phyloP scores from a whole-genome alignment of 1,140 invertebrate genomes.

The Leguminivora glycinivorella region DNA sequence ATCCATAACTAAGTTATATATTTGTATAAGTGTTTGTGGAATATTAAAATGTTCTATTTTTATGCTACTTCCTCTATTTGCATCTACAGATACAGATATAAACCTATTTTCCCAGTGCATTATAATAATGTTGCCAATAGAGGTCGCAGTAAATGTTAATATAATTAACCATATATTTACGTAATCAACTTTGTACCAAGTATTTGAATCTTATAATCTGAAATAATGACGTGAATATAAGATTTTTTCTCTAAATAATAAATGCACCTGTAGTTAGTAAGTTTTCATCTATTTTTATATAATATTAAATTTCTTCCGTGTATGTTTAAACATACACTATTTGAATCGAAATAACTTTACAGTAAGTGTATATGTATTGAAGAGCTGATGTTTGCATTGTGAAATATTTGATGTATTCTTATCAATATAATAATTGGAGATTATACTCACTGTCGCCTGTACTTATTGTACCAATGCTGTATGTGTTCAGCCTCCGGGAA shows the following conservation, averaged over 20 bases:
- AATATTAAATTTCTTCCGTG: slow-evolving; percentile 4
- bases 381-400: not conserved
- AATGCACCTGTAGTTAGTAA: slow-evolving; percentile 17
- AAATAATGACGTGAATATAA: not conserved
- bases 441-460: slow-evolving; percentile 1
- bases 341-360: not conserved
- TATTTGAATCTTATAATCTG: not conserved
- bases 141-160: not conserved
- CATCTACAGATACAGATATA: not conserved
- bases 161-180: slow-evolving; percentile 11
- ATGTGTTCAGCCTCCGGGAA: slow-evolving; percentile 4
- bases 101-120: too few relatives aligned
- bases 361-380: slow-evolving; percentile 11
- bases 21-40: not conserved
- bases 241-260: not conserved
- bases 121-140: not conserved
- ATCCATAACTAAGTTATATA: not conserved
- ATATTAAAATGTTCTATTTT: not conserved
- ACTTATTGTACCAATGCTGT: slow-evolving; percentile 19
- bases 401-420: not conserved
- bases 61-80: slow-evolving; percentile 1
- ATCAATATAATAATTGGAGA: slow-evolving; percentile 2
- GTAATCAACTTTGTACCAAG: slow-evolving; percentile 9
- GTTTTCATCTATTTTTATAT: slow-evolving; percentile 19
- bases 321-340: not conserved